Base-by-base conservation (phyloP, 2,888 invertebrate species). In the Cephonodes hylas region DNA sequence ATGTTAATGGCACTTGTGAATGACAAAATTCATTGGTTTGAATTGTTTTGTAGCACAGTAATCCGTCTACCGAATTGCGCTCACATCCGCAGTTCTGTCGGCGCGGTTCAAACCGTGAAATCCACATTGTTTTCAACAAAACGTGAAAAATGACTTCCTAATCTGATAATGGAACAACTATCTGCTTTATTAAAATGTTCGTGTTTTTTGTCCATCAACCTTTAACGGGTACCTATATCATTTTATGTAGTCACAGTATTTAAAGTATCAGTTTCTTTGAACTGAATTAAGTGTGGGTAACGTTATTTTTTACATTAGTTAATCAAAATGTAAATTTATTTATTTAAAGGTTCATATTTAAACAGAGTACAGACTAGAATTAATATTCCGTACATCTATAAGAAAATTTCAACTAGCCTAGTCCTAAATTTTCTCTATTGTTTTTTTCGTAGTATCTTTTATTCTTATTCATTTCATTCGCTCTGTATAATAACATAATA, bases 91-190 rank as follows among this genome's bases (percentile, higher is more conserved):
- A 70, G 59, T 57, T n/a, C 10, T 38, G n/a, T 18, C 66, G 59
- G 53, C 59, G 62, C 57, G 62, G 72, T 73, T 77, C 76, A 76
- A 75, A 71, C 72, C 73, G 74, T 76, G 68, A 66, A 74, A 74
- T 60, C 63, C 60, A 68, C 76, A 79, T 84, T 83, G 81, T 85
- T 79, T 73, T 60, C 62, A 67, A 70, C 68, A 73, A 78, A 74
- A 83, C 61, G 25, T 57, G 38, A 61, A 82, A 84, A 81, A 86
- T 81, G 66, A 82, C 88, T 88, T 90, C 89, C 90, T 86, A 86
- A 87, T 88, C 85, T 77, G 85, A 89, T 87, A 84, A 83, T 76
- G 31, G n/a, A 45, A 38, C n/a, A 58, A 61, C 44, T 25, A 23
- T 22, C 34, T 38, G 3, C 31, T 58, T 61, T 61, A 34, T 58